phyloP scores from a whole-genome alignment of 2,797 vertebrate genomes.

The Huso huso region DNA sequence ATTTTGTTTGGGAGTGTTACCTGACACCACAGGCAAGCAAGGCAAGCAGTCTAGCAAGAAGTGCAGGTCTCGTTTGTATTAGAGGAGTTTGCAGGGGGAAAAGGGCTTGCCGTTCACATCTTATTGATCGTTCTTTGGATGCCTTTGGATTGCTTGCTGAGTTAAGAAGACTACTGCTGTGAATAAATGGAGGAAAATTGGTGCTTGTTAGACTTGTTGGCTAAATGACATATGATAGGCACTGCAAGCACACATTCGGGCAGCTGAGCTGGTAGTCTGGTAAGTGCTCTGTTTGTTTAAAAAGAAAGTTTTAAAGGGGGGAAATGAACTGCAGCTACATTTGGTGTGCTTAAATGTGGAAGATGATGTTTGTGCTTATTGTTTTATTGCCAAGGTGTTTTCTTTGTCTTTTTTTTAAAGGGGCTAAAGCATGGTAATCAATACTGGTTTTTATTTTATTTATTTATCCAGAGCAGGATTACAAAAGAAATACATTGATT shows the following conservation, averaged over 20 bases:
- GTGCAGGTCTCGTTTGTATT: conserved; percentile 24
- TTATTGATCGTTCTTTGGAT: conserved; percentile 11
- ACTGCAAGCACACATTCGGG: conserved; percentile 20
- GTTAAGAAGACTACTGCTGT: conserved; percentile 32
- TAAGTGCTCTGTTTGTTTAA: conserved; percentile 19
- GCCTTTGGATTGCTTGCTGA: conserved; percentile 34
- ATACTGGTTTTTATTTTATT: too few species aligned
- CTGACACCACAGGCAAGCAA: conserved; percentile 37
- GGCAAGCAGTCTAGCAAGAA: conserved; percentile 22
- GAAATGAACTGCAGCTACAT: too few species aligned
- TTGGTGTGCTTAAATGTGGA: too few species aligned
- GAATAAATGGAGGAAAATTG: conserved; percentile 34
- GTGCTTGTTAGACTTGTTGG: conserved; percentile 22
- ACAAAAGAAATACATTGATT: too few species aligned
- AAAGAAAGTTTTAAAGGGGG: too few species aligned
- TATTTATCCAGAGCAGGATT: too few species aligned
- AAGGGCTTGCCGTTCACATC: conserved; percentile 12
- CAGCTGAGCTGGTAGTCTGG: conserved; percentile 35
- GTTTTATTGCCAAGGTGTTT: too few species aligned
- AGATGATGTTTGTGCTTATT: too few species aligned
- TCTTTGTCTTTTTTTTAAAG: too few species aligned
- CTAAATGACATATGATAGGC: conserved; percentile 20
- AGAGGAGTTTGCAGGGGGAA: conserved; percentile 26
- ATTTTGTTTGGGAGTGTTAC: conserved; percentile 29
- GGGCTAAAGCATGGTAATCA: too few species aligned